phyloP scores from a whole-genome alignment of 2,888 invertebrate species.

The Catocala fraxini region DNA sequence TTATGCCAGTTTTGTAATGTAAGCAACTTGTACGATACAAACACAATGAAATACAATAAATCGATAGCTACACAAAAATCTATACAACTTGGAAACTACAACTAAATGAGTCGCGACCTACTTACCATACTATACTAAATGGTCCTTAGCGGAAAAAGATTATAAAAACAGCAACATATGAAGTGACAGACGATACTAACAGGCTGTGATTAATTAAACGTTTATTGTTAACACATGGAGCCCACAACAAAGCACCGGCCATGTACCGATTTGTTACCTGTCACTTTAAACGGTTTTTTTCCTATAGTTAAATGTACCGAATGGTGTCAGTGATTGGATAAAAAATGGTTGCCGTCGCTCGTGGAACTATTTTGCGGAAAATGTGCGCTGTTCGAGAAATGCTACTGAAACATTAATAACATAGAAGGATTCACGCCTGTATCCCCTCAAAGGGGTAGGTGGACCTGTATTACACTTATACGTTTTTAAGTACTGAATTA shows the following conservation, averaged over 20 bases:
- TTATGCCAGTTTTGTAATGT: too few species aligned
- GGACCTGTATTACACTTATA: too few species aligned
- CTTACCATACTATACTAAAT: not conserved
- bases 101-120: not conserved
- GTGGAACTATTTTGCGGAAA: conserved; percentile 16
- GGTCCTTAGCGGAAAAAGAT: conserved; percentile 17
- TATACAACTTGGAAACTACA: not conserved
- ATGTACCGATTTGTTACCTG: conserved; percentile 66
- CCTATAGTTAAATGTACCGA: conserved; percentile 50
- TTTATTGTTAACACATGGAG: conserved; percentile 64
- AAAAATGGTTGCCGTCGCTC: conserved; percentile 38
- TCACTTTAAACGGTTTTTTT: conserved; percentile 39
- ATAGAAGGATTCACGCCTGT: not conserved
- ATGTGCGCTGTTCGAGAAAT: not conserved
- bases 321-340: conserved; percentile 50
- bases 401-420: not conserved
- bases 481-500: too few species aligned
- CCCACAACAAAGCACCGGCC: conserved; percentile 61
- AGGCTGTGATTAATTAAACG: conserved; percentile 65
- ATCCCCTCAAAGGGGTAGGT: too few species aligned
- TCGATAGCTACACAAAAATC: too few species aligned
- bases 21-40: too few species aligned
- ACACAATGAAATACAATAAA: too few species aligned
- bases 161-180: conserved; percentile 23
- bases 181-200: conserved; percentile 29